Conservation (phyloP, 2,797 vertebrate species). For the Acanthurus lineatus region DNA sequence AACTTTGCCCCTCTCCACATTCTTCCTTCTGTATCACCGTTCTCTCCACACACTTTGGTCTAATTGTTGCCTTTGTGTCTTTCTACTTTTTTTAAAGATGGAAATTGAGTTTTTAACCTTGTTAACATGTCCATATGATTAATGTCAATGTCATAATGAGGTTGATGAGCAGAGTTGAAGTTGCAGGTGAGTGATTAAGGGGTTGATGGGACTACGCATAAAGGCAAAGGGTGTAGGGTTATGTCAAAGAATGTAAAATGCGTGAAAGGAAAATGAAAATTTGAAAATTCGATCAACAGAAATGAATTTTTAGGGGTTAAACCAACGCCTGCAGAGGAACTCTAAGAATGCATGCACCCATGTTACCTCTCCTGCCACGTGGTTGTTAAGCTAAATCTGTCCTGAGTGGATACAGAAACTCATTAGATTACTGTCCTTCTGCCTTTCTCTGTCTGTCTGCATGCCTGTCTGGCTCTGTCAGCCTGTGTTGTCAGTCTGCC, state of each 20-base stretch:
- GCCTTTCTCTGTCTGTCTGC: conserved; percentile 15
- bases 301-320: too few species aligned
- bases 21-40: background rate
- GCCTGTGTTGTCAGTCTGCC: conserved; percentile 12
- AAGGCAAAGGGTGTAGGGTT: too few species aligned
- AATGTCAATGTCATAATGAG: too few species aligned
- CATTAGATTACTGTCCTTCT: conserved; percentile 64
- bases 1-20: conserved; percentile 15
- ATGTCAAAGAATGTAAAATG: too few species aligned
- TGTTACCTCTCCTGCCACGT: conserved; percentile 20
- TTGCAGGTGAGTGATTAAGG: too few species aligned
- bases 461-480: conserved; percentile 20
- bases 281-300: too few species aligned
- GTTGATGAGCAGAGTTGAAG: too few species aligned
- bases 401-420: conserved; percentile 45
- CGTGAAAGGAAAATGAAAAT: too few species aligned
- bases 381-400: conserved; percentile 61
- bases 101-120: too few species aligned
- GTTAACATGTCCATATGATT: too few species aligned
- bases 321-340: too few species aligned
- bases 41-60: background rate
- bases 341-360: conserved; percentile 3
- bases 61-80: conserved; percentile 12
- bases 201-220: too few species aligned
- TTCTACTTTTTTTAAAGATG: conserved; percentile 13